Evolutionary conservation across 2,888 invertebrate species (phyloP).

Genomic region (Tyria jacobaeae): DNA sequence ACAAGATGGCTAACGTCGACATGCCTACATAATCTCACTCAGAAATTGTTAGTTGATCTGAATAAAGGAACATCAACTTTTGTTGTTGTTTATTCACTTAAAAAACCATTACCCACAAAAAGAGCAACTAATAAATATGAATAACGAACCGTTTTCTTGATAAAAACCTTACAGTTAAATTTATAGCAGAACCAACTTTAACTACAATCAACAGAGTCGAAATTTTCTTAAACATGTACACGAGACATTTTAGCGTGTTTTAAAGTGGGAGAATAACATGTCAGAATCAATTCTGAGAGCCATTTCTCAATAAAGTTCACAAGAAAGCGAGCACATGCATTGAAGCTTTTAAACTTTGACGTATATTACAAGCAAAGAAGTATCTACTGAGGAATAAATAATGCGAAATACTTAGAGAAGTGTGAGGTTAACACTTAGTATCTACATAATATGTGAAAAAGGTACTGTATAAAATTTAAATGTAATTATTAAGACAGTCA

Average conservation of each 20-base stretch:
- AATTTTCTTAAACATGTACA: slow-evolving; percentile 19
- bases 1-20: slow-evolving; percentile 16
- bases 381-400: slow-evolving; percentile 43
- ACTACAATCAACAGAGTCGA: neutral
- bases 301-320: slow-evolving; percentile 83
- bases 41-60: slow-evolving; percentile 47
- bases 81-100: slow-evolving; percentile 81
- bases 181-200: slow-evolving; percentile 46
- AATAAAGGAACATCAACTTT: slow-evolving; percentile 55
- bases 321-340: slow-evolving; percentile 69
- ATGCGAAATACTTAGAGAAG: slow-evolving; percentile 21
- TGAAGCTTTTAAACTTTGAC: slow-evolving; percentile 82
- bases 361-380: slow-evolving; percentile 55
- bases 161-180: slow-evolving; percentile 33
- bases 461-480: too few relatives aligned
- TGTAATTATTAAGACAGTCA: too few relatives aligned
- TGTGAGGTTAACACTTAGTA: slow-evolving; percentile 5
- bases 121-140: slow-evolving; percentile 82
- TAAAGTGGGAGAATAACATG: slow-evolving; percentile 73
- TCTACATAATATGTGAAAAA: too few relatives aligned
- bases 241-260: slow-evolving; percentile 66
- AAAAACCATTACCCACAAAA: slow-evolving; percentile 84
- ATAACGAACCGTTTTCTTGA: slow-evolving; percentile 66
- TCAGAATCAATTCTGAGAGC: slow-evolving; percentile 82
- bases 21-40: slow-evolving; percentile 30